Evolutionary conservation across 2,888 invertebrate genomes (phyloP).

Genomic region (Lypha dubia): DNA sequence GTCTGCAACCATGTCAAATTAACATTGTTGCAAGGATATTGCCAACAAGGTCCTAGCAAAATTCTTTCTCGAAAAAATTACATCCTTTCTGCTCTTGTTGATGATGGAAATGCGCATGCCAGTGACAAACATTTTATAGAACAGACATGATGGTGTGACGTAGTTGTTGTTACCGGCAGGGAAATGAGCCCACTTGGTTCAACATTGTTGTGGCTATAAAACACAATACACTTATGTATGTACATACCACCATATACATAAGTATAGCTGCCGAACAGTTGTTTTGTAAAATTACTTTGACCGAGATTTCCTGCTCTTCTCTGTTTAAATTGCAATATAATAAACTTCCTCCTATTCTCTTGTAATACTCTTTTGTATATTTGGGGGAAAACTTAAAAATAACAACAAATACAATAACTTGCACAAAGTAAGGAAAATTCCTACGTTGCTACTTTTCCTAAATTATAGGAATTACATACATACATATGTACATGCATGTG

Average conservation of each 20-base stretch:
- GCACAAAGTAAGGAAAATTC: constrained; percentile 58
- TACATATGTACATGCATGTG: neutral
- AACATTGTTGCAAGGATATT: constrained; percentile 68
- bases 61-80: constrained; percentile 19
- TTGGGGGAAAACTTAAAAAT: constrained; percentile 46
- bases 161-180: constrained; percentile 66
- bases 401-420: constrained; percentile 37
- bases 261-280: constrained; percentile 64
- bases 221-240: constrained; percentile 2
- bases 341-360: constrained; percentile 32
- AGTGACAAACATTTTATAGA: constrained; percentile 15
- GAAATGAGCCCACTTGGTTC: constrained; percentile 38
- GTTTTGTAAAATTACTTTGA: constrained; percentile 83
- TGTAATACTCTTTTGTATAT: constrained; percentile 58
- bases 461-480: constrained; percentile 36
- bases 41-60: constrained; percentile 7
- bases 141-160: constrained; percentile 55
- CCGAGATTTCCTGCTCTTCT: constrained; percentile 78
- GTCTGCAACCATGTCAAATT: constrained; percentile 69
- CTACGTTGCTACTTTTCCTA: constrained; percentile 50
- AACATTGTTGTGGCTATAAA: constrained; percentile 64
- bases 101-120: constrained; percentile 53
- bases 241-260: constrained; percentile 23
- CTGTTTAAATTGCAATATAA: constrained; percentile 43
- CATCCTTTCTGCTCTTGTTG: neutral